Base-by-base conservation (phyloP, 2,797 vertebrate genomes). In the Gymnothorax javanicus region DNA sequence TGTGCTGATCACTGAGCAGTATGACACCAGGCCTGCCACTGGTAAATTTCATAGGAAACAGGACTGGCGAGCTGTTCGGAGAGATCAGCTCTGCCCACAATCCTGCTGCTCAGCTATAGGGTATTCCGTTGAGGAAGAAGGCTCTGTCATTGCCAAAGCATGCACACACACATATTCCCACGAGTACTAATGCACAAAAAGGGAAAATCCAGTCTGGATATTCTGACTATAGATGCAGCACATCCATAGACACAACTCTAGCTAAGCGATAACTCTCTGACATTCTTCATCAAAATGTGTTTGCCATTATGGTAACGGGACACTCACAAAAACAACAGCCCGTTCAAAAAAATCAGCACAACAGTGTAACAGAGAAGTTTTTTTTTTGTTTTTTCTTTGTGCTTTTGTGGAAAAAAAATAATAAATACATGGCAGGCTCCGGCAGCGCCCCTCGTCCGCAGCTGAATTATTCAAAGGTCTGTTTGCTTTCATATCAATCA, bases 241-340 rank as follows among this genome's bases (percentile, higher is more conserved):
- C 20, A 17, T 73, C 25, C 69, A 3, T 43, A 43, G 33, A 43
- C 69, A 73, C 50, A 3, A 56, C 12, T 20, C 17, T 57, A 3
- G 33, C n/a, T 33, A 43, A 56, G n/a, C 27, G 57, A 77, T 57
- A 52, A 58, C n/a, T 81, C 73, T 7, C 56, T 54, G 33, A 57
- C 33, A 58, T 75, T 52, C 43, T n/a, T 71, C 60, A 11, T 15
- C n/a, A 15, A 84, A 82, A 85, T 69, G 87, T 64, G 73, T 81
- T 85, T 60, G 52, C 75, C 73, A 84, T 85, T 82, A 87, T 50
- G 56, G 56, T 59, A 81, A 82, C 23, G 13, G 58, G 33, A 64
- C 73, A 58, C 7, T 43, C 9, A 64, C 27, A 64, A 17, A 85
- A 85, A 84, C 60, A 84, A 23, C 2, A 27, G 20, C 2, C 25